Base-by-base conservation (phyloP, 2,888 invertebrate genomes). In the Ganaspis brasiliensis region DNA sequence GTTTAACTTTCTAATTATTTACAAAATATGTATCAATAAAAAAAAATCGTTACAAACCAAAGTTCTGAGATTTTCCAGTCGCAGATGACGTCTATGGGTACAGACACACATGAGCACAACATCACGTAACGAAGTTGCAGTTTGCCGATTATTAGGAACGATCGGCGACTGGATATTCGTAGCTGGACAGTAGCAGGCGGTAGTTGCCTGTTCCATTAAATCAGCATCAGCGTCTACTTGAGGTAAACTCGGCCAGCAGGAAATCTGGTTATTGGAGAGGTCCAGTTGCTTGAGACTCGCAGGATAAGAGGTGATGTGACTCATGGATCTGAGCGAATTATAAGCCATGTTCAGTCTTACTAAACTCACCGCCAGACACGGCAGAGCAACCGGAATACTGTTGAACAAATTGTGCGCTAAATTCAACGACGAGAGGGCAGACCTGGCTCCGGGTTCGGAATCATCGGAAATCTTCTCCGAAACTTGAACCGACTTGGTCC, bases 371-470 rank as follows among this genome's bases (percentile, higher is more conserved):
- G 98, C 98, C 75, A 97, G 93, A 89, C 99, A 99, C 1, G 99
- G 96, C 52, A 99, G 92, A 61, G 97, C 96, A 1, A 95, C 94
- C 0, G 99, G 99, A 78, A 99, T 95, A 83, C 95, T 95, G 40
- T 95, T 95, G 90, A 99, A 97, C 84, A 96, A 94, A 93, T 99
- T 99, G 92, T 98, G 97, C 0, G 98, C 96, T 45, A 99, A 93
- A 92, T 98, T 98, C 4, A 99, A 93, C 0, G 96, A 94, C 1
- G 95, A 93, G 10, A 97, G 92, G 79, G 95, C 94, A 0, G 96
- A 95, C 67, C 94, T 93, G 52, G 93, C 92, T 72, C 94, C 93
- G 3, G 92, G 91, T 71, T 94, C 93, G 0, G 93, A 92, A 45
- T 93, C 93, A 73, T 94, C 93, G 83, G 93, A 93, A 74, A 95